These are phyloP conservation scores for Sisyra terminalis DNA, from an alignment of 2,888 invertebrate species.

Conservation along the genomic window DNA sequence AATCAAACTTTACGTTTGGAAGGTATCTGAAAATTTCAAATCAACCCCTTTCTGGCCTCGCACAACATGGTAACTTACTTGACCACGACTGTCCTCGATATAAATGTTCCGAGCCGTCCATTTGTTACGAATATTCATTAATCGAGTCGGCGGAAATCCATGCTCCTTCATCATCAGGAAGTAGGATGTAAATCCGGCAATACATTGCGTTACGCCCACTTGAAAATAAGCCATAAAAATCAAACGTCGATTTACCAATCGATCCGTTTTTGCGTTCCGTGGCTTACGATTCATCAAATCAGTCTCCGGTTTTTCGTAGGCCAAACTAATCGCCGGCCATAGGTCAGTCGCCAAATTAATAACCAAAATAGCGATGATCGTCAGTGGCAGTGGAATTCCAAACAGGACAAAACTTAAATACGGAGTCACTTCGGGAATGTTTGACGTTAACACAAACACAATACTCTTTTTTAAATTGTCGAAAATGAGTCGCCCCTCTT, in stretches of 20 bases:
- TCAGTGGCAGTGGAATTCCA: conserved; percentile 19
- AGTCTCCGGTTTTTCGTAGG: conserved; percentile 36
- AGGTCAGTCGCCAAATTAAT: conserved; percentile 44
- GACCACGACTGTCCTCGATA: not conserved
- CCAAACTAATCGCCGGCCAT: conserved; percentile 36
- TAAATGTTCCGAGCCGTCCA: not conserved
- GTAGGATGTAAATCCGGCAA: conserved; percentile 1
- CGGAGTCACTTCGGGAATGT: conserved; percentile 38
- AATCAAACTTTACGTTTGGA: too few species aligned
- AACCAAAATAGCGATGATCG: conserved; percentile 42
- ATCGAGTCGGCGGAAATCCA: not conserved
- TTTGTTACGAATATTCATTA: not conserved
- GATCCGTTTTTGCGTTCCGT: conserved; percentile 8
- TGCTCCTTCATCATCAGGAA: not conserved
- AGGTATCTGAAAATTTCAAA: not conserved
- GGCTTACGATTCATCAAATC: conserved; percentile 32
- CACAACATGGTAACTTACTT: not conserved
- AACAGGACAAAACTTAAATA: conserved; percentile 34
- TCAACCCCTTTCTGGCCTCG: not conserved
- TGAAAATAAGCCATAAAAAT: conserved; percentile 1
- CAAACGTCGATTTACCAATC: not conserved
- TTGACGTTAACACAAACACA: conserved; percentile 43
- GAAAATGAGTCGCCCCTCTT: conserved; percentile 47
- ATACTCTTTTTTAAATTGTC: conserved; percentile 42
- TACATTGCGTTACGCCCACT: not conserved